These are phyloP conservation scores for Solenopsis fugax DNA, from an alignment of 1,140 invertebrate species.

Conservation along the genomic window DNA sequence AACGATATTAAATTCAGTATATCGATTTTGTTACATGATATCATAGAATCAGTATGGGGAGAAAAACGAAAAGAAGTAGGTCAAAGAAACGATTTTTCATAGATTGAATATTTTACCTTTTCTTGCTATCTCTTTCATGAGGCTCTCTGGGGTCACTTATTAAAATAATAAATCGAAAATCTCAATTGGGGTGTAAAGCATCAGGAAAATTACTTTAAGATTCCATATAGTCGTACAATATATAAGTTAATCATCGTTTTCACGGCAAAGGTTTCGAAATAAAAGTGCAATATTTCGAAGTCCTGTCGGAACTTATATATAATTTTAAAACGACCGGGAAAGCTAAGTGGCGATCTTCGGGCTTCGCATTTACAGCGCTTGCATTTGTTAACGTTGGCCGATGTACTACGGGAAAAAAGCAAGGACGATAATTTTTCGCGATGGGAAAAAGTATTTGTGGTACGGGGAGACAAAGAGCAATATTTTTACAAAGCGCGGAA, in stretches of 20 bases:
- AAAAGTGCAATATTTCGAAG: conserved; percentile 40
- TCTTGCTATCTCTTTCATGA: conserved; percentile 3
- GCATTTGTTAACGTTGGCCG: conserved; percentile 16
- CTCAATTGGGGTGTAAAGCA: conserved; percentile 6
- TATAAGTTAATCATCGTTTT: conserved; percentile 27
- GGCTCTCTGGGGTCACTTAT: conserved; percentile 6
- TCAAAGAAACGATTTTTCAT: conserved; percentile 37
- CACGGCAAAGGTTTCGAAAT: background rate
- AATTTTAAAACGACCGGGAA: conserved; percentile 17
- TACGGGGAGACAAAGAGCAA: background rate
- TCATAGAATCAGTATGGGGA: background rate
- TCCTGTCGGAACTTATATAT: conserved; percentile 19
- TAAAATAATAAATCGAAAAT: conserved; percentile 45
- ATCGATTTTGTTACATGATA: conserved; percentile 2
- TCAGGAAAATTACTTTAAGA: conserved; percentile 36
- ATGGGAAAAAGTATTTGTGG: background rate
- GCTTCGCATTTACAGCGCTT: background rate
- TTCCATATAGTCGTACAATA: background rate
- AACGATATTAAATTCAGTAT: background rate
- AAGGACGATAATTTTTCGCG: conserved; percentile 15
- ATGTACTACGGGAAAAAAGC: background rate
- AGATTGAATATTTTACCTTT: conserved; percentile 24
- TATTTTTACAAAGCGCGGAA: background rate
- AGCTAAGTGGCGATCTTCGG: conserved; percentile 7
- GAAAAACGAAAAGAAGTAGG: background rate